Conservation (phyloP, 30 jellyfish, hydroid and myxozoan species). For the Aurelia coerulea region DNA sequence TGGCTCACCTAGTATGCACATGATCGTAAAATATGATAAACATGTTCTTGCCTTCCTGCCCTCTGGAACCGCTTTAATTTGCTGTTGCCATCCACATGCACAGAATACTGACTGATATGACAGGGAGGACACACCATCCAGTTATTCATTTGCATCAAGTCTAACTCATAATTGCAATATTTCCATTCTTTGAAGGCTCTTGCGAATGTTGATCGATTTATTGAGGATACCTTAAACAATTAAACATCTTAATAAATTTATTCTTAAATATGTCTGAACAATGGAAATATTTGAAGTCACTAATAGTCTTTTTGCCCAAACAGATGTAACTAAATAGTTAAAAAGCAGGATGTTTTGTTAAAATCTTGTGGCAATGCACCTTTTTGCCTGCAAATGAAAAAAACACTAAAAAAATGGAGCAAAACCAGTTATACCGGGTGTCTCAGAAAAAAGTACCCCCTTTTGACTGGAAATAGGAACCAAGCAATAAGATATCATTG, state of each 20-base stretch:
- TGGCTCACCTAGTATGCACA: no score
- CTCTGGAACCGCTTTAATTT: conserved; percentile 34
- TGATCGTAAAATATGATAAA: not conserved
- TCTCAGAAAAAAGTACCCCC: no score
- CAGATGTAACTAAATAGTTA: not conserved
- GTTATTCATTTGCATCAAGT: conserved; percentile 17
- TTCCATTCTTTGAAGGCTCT: conserved; percentile 65
- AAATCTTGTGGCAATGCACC: no score
- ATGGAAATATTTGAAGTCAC: not conserved
- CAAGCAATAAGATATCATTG: no score
- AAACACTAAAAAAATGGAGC: no score
- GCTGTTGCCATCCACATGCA: conserved; percentile 59
- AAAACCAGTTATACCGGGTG: no score
- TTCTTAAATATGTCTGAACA: not conserved
- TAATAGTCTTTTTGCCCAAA: no score
- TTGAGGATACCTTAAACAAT: not conserved
- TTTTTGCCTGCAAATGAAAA: no score
- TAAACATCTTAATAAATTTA: not conserved
- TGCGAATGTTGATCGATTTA: conserved; percentile 28
- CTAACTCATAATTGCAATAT: conserved; percentile 51
- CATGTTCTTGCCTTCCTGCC: conserved; percentile 41
- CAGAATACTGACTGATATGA: conserved; percentile 31
- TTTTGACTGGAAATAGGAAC: no score
- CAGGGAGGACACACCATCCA: conserved; percentile 62
- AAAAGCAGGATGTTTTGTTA: not conserved